Evolutionary conservation across 2,797 vertebrate genomes (phyloP).

Genomic region (Enteromius fasciolatus): DNA sequence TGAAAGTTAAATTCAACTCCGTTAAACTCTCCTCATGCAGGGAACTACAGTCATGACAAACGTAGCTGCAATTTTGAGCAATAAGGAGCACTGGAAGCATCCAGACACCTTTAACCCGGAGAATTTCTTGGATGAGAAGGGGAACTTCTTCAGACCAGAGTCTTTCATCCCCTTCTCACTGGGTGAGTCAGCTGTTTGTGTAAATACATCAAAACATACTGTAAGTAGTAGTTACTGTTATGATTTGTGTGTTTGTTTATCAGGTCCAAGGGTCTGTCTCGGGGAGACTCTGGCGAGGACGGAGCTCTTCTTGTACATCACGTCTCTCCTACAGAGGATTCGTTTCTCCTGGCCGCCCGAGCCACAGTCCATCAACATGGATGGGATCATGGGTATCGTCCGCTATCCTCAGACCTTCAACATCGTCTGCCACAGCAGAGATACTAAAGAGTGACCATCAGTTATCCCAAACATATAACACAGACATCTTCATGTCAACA

Average conservation of each 20-base stretch:
- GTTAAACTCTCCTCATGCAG: slow-evolving; percentile 29
- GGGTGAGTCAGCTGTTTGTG: slow-evolving; percentile 19
- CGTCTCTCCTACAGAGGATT: slow-evolving; percentile 48
- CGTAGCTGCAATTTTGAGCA: slow-evolving; percentile 36
- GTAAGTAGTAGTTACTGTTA: no score
- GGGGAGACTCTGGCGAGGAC: slow-evolving; percentile 52
- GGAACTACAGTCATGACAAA: slow-evolving; percentile 48
- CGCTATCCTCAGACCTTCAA: slow-evolving; percentile 40
- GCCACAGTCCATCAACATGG: slow-evolving; percentile 12
- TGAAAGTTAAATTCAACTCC: not conserved
- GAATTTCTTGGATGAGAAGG: slow-evolving; percentile 57
- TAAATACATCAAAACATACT: no score
- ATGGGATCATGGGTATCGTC: slow-evolving; percentile 38
- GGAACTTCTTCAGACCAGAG: slow-evolving; percentile 49
- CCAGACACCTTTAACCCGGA: slow-evolving; percentile 53
- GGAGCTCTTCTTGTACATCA: slow-evolving; percentile 58
- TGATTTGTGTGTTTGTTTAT: no score
- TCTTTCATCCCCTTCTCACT: slow-evolving; percentile 48
- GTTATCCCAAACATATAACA: not conserved
- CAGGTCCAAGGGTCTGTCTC: slow-evolving; percentile 56
- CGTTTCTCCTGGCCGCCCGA: slow-evolving; percentile 51
- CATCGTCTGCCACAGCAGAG: slow-evolving; percentile 44
- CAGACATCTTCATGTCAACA: not conserved
- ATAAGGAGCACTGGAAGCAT: slow-evolving; percentile 57
- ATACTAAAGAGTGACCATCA: not conserved